Conservation (phyloP, 1,140 invertebrate species). For the Microplitis demolitor region DNA sequence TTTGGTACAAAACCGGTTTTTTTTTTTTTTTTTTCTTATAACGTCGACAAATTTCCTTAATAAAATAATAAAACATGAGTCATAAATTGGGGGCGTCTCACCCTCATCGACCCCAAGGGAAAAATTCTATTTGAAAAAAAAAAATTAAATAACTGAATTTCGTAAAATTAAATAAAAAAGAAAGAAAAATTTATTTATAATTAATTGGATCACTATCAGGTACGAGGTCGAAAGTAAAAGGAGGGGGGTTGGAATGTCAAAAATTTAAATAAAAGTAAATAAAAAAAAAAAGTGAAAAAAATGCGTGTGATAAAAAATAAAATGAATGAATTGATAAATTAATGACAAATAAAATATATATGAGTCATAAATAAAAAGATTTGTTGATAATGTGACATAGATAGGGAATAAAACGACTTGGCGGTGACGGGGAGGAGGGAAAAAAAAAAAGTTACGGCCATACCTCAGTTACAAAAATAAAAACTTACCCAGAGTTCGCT, state of each 20-base stretch:
- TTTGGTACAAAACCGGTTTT: slow-evolving; percentile 3
- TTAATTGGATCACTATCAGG: too few species aligned
- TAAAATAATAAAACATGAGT: slow-evolving; percentile 41
- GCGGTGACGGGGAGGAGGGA: background rate
- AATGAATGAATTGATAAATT: too few species aligned
- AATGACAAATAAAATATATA: background rate
- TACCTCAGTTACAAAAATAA: background rate
- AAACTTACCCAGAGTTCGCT: slow-evolving; percentile 27
- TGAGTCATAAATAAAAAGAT: background rate
- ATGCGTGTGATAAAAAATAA: too few species aligned
- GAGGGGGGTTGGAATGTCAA: too few species aligned
- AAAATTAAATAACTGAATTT: background rate
- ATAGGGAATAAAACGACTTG: too few species aligned
- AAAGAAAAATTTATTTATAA: too few species aligned
- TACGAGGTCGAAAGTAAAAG: background rate
- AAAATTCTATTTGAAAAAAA: slow-evolving; percentile 1
- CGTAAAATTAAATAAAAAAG: too few species aligned
- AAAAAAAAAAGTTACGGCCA: background rate
- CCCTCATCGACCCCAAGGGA: slow-evolving; percentile 49
- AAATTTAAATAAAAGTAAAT: background rate
- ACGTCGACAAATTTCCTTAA: background rate
- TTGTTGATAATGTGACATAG: background rate
- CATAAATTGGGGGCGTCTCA: slow-evolving; percentile 49
- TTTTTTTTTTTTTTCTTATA: background rate
- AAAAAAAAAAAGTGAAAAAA: background rate